phyloP scores from a whole-genome alignment of 2,797 vertebrate genomes.

The Tragelaphus eurycerus region DNA sequence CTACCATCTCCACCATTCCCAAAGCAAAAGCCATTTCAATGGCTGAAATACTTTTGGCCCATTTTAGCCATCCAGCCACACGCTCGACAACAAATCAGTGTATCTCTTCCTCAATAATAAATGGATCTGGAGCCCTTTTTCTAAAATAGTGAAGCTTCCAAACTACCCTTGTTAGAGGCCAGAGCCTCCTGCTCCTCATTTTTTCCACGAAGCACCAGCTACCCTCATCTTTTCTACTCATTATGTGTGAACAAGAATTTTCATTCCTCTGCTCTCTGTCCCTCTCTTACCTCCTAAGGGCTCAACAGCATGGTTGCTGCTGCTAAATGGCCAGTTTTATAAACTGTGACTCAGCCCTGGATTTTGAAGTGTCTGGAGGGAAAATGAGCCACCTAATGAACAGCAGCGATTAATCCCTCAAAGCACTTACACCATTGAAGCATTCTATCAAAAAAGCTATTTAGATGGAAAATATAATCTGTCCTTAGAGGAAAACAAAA shows the following conservation, averaged over 20 bases:
- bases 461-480: neutral
- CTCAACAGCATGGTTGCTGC: neutral
- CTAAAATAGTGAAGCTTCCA: neutral
- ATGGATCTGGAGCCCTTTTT: neutral
- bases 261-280: neutral
- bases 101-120: neutral
- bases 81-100: rapidly evolving
- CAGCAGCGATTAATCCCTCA: neutral
- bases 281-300: neutral
- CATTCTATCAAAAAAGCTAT: neutral
- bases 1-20: neutral
- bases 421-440: neutral
- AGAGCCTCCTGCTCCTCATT: neutral
- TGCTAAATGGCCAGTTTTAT: neutral
- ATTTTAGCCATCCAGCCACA: neutral
- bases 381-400: neutral
- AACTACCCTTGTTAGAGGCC: neutral
- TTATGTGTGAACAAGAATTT: neutral
- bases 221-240: neutral
- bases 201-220: neutral
- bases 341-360: neutral
- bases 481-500: neutral
- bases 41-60: neutral
- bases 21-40: neutral
- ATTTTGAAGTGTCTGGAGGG: neutral